Percentiles rank a stretch among this genome's conserved stretches.
phyloP scores from a whole-genome alignment of 1,140 invertebrate genomes.

The Ptiloglossa arizonensis region DNA sequence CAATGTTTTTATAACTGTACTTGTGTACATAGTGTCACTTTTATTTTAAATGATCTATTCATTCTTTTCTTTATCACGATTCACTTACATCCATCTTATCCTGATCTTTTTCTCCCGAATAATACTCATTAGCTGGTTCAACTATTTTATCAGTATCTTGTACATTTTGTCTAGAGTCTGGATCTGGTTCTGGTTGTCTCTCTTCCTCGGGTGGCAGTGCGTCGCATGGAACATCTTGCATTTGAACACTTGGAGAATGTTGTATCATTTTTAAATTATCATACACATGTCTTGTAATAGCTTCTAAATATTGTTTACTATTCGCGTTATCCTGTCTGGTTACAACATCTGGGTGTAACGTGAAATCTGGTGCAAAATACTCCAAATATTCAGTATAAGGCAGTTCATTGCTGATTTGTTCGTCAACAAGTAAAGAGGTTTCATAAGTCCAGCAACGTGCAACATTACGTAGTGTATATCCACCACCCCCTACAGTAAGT shows the following conservation, averaged over 20 bases:
- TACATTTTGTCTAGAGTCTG: slow-evolving; percentile 90
- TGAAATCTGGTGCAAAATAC: slow-evolving; percentile 97
- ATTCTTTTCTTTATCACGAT: slow-evolving; percentile 63
- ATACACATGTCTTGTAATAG: slow-evolving; percentile 90
- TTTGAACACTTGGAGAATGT: slow-evolving; percentile 94
- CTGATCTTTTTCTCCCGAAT: slow-evolving; percentile 93
- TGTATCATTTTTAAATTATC: slow-evolving; percentile 95
- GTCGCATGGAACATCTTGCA: slow-evolving; percentile 94
- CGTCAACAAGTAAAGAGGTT: slow-evolving; percentile 95
- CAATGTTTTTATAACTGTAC: neutral
- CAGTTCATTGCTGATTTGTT: slow-evolving; percentile 94
- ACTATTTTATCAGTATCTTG: slow-evolving; percentile 92
- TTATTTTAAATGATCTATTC: neutral
- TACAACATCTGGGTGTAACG: slow-evolving; percentile 93
- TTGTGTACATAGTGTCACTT: neutral
- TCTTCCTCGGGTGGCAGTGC: slow-evolving; percentile 86
- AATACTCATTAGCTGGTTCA: slow-evolving; percentile 96
- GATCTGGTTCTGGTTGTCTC: slow-evolving; percentile 89
- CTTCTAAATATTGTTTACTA: slow-evolving; percentile 94
- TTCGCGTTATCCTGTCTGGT: slow-evolving; percentile 95
- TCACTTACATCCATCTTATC: slow-evolving; percentile 84
- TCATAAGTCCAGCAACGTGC: slow-evolving; percentile 99
- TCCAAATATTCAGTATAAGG: slow-evolving; percentile 97
- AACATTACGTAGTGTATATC: slow-evolving; percentile 98
- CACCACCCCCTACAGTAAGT: slow-evolving; percentile 97